phyloP scores from a whole-genome alignment of 2,113 vertebrate genomes.

The Condylura cristata region DNA sequence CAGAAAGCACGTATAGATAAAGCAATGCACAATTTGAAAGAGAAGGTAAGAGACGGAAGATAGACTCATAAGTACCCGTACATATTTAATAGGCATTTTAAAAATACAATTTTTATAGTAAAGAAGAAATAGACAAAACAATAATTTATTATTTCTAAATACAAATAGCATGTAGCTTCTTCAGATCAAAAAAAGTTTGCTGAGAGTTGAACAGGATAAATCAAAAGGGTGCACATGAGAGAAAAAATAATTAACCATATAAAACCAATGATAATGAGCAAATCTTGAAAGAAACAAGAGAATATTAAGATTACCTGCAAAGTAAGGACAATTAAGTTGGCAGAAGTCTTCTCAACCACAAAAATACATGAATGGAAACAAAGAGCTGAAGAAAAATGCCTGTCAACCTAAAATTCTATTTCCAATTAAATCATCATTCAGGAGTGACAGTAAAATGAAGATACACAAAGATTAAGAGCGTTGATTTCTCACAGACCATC shows the following conservation, averaged over 20 bases:
- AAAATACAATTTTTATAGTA: neutral
- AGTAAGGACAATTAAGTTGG: conserved; percentile 15
- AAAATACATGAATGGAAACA: neutral
- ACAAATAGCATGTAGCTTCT: neutral
- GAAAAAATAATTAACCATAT: neutral
- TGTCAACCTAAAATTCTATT: conserved; percentile 8
- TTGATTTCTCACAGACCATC: neutral
- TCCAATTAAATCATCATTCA: neutral
- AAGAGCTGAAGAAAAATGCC: conserved; percentile 28
- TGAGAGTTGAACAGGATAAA: neutral
- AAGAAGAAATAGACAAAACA: neutral
- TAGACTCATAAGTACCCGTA: neutral
- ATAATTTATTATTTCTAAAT: neutral
- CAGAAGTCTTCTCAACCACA: neutral
- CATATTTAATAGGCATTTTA: neutral
- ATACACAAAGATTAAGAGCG: neutral
- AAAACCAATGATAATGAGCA: neutral
- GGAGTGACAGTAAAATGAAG: neutral
- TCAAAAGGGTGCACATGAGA: neutral
- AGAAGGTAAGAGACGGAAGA: neutral
- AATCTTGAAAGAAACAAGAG: conserved; percentile 28
- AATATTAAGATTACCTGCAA: neutral
- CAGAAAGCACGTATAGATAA: neutral
- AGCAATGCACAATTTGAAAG: neutral
- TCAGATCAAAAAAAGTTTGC: neutral